A percentile compares a stretch with the other conserved stretches of the same genome.
Evolutionary conservation across 1,140 invertebrate genomes (phyloP).

Genomic region (Macrobrachium nipponense): DNA sequence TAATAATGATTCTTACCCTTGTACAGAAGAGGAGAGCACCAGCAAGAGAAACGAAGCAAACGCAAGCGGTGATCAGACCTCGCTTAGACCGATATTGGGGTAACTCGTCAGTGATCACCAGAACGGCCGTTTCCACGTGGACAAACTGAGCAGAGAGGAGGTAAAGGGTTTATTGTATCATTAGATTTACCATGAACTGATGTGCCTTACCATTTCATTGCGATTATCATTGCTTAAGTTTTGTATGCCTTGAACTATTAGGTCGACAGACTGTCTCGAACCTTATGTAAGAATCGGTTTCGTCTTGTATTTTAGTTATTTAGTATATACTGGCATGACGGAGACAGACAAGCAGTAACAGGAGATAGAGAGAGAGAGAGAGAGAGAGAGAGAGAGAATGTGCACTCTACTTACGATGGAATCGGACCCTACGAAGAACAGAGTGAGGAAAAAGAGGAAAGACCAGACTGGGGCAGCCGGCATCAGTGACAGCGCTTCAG

Average conservation of each 20-base stretch:
- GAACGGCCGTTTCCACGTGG: slow-evolving; percentile 18
- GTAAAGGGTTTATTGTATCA: background rate
- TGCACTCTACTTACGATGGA: slow-evolving; percentile 40
- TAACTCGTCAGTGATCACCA: slow-evolving; percentile 15
- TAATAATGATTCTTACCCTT: slow-evolving; percentile 6
- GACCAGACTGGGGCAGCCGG: slow-evolving; percentile 72
- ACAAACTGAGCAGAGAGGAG: slow-evolving; percentile 1
- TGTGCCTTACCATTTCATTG: too few relatives aligned
- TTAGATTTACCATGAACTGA: background rate
- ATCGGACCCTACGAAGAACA: slow-evolving; percentile 68
- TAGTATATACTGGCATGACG: too few relatives aligned
- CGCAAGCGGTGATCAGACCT: slow-evolving; percentile 14
- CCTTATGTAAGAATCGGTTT: too few relatives aligned
- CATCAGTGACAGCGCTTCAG: slow-evolving; percentile 72
- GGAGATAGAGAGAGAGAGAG: background rate
- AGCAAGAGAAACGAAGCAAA: slow-evolving; percentile 1
- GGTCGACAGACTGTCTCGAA: too few relatives aligned
- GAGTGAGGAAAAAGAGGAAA: slow-evolving; percentile 71
- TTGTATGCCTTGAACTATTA: too few relatives aligned
- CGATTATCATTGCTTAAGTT: too few relatives aligned
- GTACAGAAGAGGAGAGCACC: slow-evolving; percentile 35
- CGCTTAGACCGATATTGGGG: background rate
- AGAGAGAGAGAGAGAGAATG: background rate
- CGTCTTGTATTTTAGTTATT: too few relatives aligned
- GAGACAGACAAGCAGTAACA: background rate